Conservation (phyloP, 2,888 invertebrate genomes). For the Kuschelorhynchus macadamiae region DNA sequence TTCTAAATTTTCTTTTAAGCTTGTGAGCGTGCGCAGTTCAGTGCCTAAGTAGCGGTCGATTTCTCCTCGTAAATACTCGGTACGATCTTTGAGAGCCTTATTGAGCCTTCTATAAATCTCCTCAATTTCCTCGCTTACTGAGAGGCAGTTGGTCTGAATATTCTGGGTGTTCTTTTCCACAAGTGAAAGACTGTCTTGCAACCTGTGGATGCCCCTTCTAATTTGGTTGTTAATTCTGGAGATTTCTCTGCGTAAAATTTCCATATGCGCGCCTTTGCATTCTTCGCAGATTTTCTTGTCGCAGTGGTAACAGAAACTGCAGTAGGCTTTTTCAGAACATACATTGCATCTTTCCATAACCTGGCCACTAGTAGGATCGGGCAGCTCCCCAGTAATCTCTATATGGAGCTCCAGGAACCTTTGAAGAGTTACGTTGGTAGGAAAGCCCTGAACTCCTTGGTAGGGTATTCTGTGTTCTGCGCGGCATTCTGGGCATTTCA, state of each 20-base stretch:
- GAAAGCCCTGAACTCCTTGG: conserved; percentile 94
- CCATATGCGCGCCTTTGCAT: conserved; percentile 97
- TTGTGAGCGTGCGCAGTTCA: conserved; percentile 88
- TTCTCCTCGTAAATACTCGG: conserved; percentile 88
- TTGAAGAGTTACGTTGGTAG: conserved; percentile 95
- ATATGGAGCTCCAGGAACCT: conserved; percentile 95
- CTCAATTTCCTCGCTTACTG: conserved; percentile 94
- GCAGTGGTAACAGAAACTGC: conserved; percentile 93
- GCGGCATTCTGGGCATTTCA: conserved; percentile 98
- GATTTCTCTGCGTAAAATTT: conserved; percentile 84
- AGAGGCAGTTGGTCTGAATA: conserved; percentile 90
- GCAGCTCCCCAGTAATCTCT: conserved; percentile 91
- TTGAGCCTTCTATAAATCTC: conserved; percentile 90
- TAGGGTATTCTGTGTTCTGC: conserved; percentile 97
- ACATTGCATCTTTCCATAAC: conserved; percentile 95
- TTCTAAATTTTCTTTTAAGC: conserved; percentile 93
- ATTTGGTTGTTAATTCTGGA: conserved; percentile 72
- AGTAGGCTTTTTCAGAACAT: conserved; percentile 93
- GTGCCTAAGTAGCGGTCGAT: conserved; percentile 92
- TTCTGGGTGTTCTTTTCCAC: conserved; percentile 92
- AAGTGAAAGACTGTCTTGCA: conserved; percentile 87
- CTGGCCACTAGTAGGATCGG: conserved; percentile 92
- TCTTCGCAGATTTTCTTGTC: conserved; percentile 97
- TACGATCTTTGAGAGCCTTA: conserved; percentile 91
- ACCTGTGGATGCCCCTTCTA: conserved; percentile 87